A percentile compares a stretch with the other conserved stretches of the same genome.
phyloP scores from a whole-genome alignment of 2,113 vertebrate species.

The Colistium nudipinnis region DNA sequence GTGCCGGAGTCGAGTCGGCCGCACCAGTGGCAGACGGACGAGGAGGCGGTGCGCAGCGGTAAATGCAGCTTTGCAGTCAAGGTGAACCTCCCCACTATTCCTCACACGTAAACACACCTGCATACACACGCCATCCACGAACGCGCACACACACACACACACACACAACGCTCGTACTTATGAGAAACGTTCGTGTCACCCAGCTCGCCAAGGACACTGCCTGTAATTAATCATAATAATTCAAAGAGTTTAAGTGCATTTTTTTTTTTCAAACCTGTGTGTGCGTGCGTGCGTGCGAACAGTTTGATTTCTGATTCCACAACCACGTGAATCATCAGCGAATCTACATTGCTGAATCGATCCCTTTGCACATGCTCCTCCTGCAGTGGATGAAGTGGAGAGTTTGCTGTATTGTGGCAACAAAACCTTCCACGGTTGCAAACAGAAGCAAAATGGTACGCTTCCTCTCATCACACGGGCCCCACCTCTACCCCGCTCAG shows the following conservation, averaged over 20 bases:
- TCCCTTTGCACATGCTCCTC: background rate
- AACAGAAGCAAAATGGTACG: conserved; percentile 53
- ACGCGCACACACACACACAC: conserved; percentile 2
- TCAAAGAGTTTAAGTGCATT: conserved; percentile 26
- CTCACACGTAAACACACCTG: conserved; percentile 27
- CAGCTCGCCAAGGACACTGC: conserved; percentile 36
- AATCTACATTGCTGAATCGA: too few relatives aligned
- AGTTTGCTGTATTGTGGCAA: conserved; percentile 64
- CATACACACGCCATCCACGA: conserved; percentile 11
- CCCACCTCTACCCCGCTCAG: background rate
- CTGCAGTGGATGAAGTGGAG: conserved; percentile 33
- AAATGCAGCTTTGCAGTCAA: conserved; percentile 99
- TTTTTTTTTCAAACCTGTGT: conserved; percentile 40
- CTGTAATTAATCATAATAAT: conserved; percentile 65
- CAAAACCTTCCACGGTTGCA: conserved; percentile 56
- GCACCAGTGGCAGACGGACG: conserved; percentile 99
- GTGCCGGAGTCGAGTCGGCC: conserved; percentile 98
- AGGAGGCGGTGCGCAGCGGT: conserved; percentile 95
- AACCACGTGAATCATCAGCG: background rate
- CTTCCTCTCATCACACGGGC: conserved; percentile 44
- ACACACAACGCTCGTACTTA: conserved; percentile 12
- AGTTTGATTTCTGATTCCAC: background rate
- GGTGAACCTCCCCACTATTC: conserved; percentile 80
- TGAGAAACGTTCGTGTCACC: conserved; percentile 18
- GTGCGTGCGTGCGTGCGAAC: conserved; percentile 1